Evolutionary conservation across 37 sponge, comb jelly and placozoan genomes (phyloP).

Genomic region (Beroe ovata): DNA sequence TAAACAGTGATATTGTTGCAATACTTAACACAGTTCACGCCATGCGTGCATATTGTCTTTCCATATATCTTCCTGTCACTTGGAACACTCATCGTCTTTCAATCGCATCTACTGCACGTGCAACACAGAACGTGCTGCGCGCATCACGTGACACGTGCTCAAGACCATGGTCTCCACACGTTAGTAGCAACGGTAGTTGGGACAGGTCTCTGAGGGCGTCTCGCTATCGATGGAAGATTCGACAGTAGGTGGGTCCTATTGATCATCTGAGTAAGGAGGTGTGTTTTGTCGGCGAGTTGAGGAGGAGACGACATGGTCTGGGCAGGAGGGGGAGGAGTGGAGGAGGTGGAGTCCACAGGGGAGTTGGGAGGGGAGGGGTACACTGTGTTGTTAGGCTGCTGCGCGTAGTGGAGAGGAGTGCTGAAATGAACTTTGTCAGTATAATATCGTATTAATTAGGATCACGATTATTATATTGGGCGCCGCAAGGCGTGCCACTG

Average conservation of each 20-base stretch:
- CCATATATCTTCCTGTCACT: too few species aligned
- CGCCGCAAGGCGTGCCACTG: too few species aligned
- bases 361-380: conserved; percentile 52
- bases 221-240: neutral
- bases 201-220: neutral
- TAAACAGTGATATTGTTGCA: too few species aligned
- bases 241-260: neutral
- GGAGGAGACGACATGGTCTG: conserved; percentile 1
- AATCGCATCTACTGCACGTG: neutral
- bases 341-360: conserved; percentile 28
- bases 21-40: too few species aligned
- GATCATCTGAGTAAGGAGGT: neutral
- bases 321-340: neutral
- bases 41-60: too few species aligned
- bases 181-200: neutral
- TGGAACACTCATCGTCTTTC: too few species aligned
- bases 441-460: neutral
- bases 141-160: neutral
- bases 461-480: too few species aligned
- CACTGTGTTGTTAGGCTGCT: neutral
- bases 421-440: conserved; percentile 1
- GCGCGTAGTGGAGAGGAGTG: conserved; percentile 31
- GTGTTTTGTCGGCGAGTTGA: conserved; percentile 11
- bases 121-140: neutral
- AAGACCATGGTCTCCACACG: conserved; percentile 52